Base-by-base conservation (phyloP, 2,113 vertebrate species). In the Eptatretus burgeri region DNA sequence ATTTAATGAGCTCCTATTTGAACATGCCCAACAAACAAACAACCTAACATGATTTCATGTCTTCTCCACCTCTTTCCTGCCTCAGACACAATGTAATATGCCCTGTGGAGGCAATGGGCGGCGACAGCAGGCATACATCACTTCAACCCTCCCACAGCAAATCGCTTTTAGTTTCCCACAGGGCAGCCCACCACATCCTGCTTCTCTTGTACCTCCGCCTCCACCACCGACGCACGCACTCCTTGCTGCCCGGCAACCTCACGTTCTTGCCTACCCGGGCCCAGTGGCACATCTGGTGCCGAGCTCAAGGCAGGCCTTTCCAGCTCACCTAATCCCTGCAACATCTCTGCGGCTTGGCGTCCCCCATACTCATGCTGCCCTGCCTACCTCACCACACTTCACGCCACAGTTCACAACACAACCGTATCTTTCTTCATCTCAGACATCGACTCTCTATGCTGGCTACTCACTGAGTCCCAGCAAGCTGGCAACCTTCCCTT, bases 401-500 rank as follows among this genome's bases (percentile, higher is more conserved):
- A 20, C 56, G n/a, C n/a, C 56, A 17, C 12, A 17, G 56, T 20
- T 20, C n/a, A 20, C 20, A 10, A 60, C n/a, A 20, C n/a, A n/a
- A 10, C 56, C 56, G 56, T 60, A 60, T 20, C 56, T 60, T 11
- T 14, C 14, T 1, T 11, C 56, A 60, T 60, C 56, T n/a, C 56
- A 60, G 12, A 11, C n/a, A n/a, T 60, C 56, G 56, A 20, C 56
- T 17, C n/a, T 60, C 56, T 60, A 60, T 12, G 20, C 56, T n/a
- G 56, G 56, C 56, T 60, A 60, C 56, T 20, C 56, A 11, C 56
- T 60, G n/a, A 60, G 56, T 20, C 56, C 56, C 56, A 20, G 56
- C 56, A 60, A 60, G 56, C n/a, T 60, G n/a, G 56, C n/a, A n/a
- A 60, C 56, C n/a, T 60, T 60, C 56, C n/a, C 56, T 20, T 60